phyloP scores from a whole-genome alignment of 2,113 vertebrate genomes.

The Xenopus laevis region DNA sequence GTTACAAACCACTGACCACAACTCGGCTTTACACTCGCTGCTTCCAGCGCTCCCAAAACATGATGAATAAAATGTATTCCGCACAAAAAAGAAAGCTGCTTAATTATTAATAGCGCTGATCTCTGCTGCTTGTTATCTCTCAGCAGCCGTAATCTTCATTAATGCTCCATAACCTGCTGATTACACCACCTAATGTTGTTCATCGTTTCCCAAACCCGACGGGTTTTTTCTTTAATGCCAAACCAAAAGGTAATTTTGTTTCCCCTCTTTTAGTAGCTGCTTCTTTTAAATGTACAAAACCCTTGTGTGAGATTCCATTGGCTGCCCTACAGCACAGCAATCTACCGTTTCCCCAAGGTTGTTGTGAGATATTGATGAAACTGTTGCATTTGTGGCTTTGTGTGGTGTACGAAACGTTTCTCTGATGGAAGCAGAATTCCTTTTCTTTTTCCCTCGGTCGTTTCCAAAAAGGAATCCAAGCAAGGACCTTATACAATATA shows the following conservation, averaged over 20 bases:
- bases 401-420: constrained; percentile 80
- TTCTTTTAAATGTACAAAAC: constrained; percentile 95
- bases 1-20: no score
- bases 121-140: constrained; percentile 71
- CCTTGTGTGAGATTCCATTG: constrained; percentile 96
- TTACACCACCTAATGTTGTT: constrained; percentile 63
- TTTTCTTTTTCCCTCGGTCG: constrained; percentile 65
- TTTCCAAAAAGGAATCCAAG: constrained; percentile 28
- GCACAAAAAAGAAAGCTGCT: constrained; percentile 56
- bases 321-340: constrained; percentile 86
- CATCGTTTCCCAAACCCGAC: constrained; percentile 65
- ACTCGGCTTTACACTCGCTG: no score
- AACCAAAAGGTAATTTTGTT: constrained; percentile 74
- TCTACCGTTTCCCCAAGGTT: constrained; percentile 92
- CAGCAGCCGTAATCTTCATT: constrained; percentile 75
- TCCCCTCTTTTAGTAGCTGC: constrained; percentile 72
- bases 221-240: constrained; percentile 63
- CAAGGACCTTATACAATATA: constrained; percentile 70
- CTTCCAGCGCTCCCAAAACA: no score
- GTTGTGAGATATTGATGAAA: constrained; percentile 99
- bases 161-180: constrained; percentile 64
- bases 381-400: constrained; percentile 77
- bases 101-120: constrained; percentile 71
- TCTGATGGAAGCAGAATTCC: constrained; percentile 76
- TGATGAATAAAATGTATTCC: no score